Percentiles rank a stretch among this genome's conserved stretches.
Conservation (phyloP, 1,140 invertebrate genomes). For the Bombus cullumanus region DNA sequence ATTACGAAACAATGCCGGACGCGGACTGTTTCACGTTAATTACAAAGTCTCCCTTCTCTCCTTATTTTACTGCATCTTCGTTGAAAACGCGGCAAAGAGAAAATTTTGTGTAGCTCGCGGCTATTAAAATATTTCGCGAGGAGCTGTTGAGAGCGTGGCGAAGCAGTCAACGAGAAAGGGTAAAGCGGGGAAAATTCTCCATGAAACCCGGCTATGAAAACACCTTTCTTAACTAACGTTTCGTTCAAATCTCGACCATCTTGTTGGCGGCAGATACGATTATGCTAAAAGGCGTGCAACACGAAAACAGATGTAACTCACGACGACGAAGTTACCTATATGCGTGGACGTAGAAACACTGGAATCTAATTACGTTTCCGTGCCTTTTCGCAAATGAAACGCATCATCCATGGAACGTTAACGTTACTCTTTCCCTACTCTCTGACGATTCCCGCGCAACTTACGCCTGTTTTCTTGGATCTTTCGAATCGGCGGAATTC, state of each 20-base stretch:
- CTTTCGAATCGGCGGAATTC: not conserved
- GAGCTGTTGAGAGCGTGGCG: not conserved
- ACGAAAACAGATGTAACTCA: constrained; percentile 19
- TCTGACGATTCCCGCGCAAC: not conserved
- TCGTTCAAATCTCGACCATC: constrained; percentile 9
- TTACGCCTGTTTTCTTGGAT: not conserved
- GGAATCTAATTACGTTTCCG: not conserved
- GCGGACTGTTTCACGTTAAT: not conserved
- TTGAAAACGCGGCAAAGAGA: not conserved
- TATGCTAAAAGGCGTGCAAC: constrained; percentile 23
- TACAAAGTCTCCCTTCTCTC: not conserved
- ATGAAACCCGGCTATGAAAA: not conserved
- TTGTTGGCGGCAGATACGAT: constrained; percentile 14
- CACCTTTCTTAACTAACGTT: constrained; percentile 6
- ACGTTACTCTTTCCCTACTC: too few relatives aligned
- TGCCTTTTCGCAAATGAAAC: not conserved
- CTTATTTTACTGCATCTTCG: not conserved
- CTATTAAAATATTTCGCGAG: constrained; percentile 22
- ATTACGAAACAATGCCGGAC: not conserved
- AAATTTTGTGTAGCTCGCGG: constrained; percentile 8
- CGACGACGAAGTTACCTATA: constrained; percentile 3
- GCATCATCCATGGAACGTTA: not conserved
- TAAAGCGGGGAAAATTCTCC: not conserved
- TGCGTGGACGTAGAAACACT: not conserved
- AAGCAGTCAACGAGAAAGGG: not conserved